These are phyloP conservation scores for Butastur rufipennis DNA, from an alignment of 2,113 vertebrate genomes.

Conservation along the genomic window DNA sequence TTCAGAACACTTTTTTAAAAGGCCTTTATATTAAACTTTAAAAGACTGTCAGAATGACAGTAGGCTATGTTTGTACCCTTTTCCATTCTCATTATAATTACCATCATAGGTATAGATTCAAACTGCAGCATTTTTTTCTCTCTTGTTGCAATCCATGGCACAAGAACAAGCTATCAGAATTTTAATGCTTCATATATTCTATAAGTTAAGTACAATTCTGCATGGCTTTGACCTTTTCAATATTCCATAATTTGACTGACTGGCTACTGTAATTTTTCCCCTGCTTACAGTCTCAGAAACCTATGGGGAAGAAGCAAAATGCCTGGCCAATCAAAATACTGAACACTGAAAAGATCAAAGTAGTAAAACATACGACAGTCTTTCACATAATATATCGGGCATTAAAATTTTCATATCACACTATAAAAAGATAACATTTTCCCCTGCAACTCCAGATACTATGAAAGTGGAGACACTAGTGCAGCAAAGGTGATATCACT, in stretches of 20 bases:
- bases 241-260: slow-evolving; percentile 39
- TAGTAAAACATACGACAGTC: slow-evolving; percentile 11
- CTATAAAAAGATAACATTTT: slow-evolving; percentile 56
- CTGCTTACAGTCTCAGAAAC: slow-evolving; percentile 36
- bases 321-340: slow-evolving; percentile 9
- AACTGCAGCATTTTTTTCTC: not conserved
- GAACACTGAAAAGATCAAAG: slow-evolving; percentile 46
- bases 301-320: slow-evolving; percentile 5
- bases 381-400: not conserved
- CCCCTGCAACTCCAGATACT: not conserved
- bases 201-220: not conserved
- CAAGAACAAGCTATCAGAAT: not conserved
- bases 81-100: not conserved
- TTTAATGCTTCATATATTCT: slow-evolving; percentile 45
- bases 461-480: not conserved
- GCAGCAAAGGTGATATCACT: not conserved
- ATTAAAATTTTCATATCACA: slow-evolving; percentile 46
- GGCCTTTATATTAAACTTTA: not conserved
- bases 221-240: slow-evolving; percentile 63
- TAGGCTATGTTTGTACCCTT: not conserved
- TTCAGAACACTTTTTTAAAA: not conserved
- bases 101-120: not conserved
- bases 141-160: not conserved
- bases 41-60: not conserved
- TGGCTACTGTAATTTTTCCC: slow-evolving; percentile 16